phyloP scores from a whole-genome alignment of 1,140 invertebrate species.

The Caerostris extrusa region DNA sequence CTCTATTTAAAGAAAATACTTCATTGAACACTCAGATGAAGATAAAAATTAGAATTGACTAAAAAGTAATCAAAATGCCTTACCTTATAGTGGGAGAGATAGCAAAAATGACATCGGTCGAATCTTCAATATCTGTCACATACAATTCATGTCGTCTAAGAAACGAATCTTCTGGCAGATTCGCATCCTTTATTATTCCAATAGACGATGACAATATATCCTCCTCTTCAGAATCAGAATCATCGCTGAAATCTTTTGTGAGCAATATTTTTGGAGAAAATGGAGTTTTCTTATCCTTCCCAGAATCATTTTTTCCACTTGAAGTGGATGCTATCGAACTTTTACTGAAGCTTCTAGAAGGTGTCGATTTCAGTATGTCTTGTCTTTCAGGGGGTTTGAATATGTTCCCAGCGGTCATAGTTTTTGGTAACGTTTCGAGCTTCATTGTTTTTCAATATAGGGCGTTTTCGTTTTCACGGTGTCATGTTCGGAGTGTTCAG shows the following conservation, averaged over 20 bases:
- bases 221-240: conserved; percentile 46
- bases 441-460: background rate
- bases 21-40: background rate
- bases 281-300: background rate
- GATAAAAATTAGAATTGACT: background rate
- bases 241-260: background rate
- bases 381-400: conserved; percentile 37
- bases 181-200: background rate
- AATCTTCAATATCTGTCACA: conserved; percentile 67
- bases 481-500: background rate
- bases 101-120: conserved; percentile 60
- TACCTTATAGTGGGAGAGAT: conserved; percentile 69
- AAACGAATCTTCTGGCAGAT: conserved; percentile 59
- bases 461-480: conserved; percentile 14
- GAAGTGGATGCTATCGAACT: background rate
- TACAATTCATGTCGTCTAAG: conserved; percentile 58
- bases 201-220: background rate
- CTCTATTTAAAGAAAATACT: background rate
- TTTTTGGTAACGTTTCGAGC: background rate
- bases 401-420: conserved; percentile 12
- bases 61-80: background rate
- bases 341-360: background rate
- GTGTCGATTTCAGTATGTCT: background rate
- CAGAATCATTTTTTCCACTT: background rate
- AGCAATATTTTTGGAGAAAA: background rate